These are phyloP conservation scores for Apostichopus japonicus DNA, from an alignment of 35 echinoderm and acorn worm genomes.

Conservation along the genomic window DNA sequence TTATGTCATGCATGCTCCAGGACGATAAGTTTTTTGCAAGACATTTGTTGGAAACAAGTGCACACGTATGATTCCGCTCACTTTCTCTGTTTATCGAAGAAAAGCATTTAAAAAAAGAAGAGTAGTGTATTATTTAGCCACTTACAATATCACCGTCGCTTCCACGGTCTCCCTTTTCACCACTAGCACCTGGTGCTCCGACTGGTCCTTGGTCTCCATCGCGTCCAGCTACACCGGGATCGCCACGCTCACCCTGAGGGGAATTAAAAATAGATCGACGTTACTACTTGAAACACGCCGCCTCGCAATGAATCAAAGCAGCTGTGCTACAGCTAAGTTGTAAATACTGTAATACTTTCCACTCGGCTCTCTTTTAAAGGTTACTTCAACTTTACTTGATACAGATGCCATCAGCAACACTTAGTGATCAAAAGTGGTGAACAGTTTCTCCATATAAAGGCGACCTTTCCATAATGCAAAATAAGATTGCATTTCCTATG, in stretches of 20 bases:
- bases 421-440: too few relatives aligned
- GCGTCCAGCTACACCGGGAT: constrained; percentile 33
- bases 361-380: background rate
- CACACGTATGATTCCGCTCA: too few relatives aligned
- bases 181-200: constrained; percentile 23
- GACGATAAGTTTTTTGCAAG: background rate
- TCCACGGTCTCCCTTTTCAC: constrained; percentile 64
- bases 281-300: background rate
- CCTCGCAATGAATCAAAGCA: background rate
- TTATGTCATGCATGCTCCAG: too few relatives aligned
- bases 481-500: too few relatives aligned
- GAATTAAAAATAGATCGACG: background rate
- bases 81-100: too few relatives aligned
- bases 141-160: constrained; percentile 50
- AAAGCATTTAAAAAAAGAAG: too few relatives aligned
- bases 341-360: background rate
- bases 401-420: too few relatives aligned
- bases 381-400: too few relatives aligned
- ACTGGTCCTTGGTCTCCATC: constrained; percentile 47
- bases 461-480: too few relatives aligned
- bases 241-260: constrained; percentile 52
- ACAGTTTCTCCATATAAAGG: too few relatives aligned
- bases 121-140: background rate
- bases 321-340: background rate
- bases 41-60: too few relatives aligned